Percentiles rank a stretch among this genome's conserved stretches.
Evolutionary conservation across 2,888 invertebrate genomes (phyloP).

Genomic region (Gasteruption jaculator): DNA sequence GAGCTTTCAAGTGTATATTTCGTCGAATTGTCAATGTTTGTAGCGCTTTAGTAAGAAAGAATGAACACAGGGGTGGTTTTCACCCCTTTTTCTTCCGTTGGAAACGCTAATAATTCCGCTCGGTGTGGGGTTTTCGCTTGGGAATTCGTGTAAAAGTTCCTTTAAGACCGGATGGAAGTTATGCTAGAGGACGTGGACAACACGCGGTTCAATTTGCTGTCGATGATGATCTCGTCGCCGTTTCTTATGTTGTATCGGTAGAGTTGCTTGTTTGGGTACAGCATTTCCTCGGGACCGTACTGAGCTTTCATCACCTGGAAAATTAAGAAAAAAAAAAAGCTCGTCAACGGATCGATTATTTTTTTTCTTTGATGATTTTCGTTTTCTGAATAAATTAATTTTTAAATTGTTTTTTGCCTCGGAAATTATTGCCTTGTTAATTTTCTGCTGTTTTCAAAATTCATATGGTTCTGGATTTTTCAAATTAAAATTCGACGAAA

Average conservation of each 20-base stretch:
- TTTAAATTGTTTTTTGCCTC: no score
- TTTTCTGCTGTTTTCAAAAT: no score
- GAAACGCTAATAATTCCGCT: not conserved
- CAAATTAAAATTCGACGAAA: not conserved
- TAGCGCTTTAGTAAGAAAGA: conserved; percentile 4
- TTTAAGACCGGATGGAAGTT: conserved; percentile 47
- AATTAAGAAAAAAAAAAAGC: conserved; percentile 9
- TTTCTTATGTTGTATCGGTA: conserved; percentile 87
- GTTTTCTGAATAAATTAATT: no score
- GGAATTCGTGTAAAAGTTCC: no score
- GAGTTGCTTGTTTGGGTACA: conserved; percentile 80
- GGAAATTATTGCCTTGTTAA: no score
- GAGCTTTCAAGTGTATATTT: no score
- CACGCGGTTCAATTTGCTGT: conserved; percentile 66
- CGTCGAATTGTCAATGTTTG: no score
- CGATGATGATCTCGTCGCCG: conserved; percentile 88
- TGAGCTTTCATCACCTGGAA: conserved; percentile 52
- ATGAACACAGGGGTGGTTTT: conserved; percentile 2
- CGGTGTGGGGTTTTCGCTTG: not conserved
- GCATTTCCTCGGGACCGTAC: conserved; percentile 82
- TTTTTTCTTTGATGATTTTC: no score
- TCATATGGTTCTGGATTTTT: no score
- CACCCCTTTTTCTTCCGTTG: conserved; percentile 1
- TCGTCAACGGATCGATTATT: no score
- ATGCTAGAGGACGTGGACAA: conserved; percentile 39